Evolutionary conservation across 1,140 invertebrate species (phyloP).

Genomic region (Orius insidiosus): DNA sequence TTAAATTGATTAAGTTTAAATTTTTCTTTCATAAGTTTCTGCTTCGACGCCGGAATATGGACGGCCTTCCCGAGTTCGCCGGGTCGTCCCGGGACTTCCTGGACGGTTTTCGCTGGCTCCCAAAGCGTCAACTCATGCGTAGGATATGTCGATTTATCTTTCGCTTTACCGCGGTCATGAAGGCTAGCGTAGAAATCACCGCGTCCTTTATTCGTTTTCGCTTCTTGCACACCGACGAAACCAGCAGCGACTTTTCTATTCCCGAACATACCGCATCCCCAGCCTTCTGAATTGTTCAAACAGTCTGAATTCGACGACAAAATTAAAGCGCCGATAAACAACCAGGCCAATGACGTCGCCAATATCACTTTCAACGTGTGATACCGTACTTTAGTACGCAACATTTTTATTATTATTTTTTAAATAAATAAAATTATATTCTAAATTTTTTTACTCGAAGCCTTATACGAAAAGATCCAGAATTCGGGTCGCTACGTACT

Average conservation of each 20-base stretch:
- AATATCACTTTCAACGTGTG: slow-evolving; percentile 89
- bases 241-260: slow-evolving; percentile 19
- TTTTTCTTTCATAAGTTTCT: slow-evolving; percentile 79
- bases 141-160: slow-evolving; percentile 26
- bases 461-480: too few species aligned
- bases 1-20: slow-evolving; percentile 99
- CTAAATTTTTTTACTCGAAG: too few species aligned
- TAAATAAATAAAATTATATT: too few species aligned
- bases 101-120: slow-evolving; percentile 48
- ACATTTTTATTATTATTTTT: slow-evolving; percentile 41
- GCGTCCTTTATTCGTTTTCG: slow-evolving; percentile 17
- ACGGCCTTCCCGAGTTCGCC: slow-evolving; percentile 86
- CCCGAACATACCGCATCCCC: slow-evolving; percentile 42
- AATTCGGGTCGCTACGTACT: too few species aligned
- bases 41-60: slow-evolving; percentile 62
- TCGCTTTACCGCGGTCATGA: slow-evolving; percentile 17
- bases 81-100: slow-evolving; percentile 45
- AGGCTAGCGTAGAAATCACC: slow-evolving; percentile 20
- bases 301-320: slow-evolving; percentile 89
- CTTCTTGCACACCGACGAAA: background rate
- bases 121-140: slow-evolving; percentile 44
- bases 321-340: slow-evolving; percentile 77
- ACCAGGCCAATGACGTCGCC: slow-evolving; percentile 87
- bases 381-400: slow-evolving; percentile 69
- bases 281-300: slow-evolving; percentile 31